Conservation (phyloP, 2,888 invertebrate genomes). For the Stenotaenia linearis region DNA sequence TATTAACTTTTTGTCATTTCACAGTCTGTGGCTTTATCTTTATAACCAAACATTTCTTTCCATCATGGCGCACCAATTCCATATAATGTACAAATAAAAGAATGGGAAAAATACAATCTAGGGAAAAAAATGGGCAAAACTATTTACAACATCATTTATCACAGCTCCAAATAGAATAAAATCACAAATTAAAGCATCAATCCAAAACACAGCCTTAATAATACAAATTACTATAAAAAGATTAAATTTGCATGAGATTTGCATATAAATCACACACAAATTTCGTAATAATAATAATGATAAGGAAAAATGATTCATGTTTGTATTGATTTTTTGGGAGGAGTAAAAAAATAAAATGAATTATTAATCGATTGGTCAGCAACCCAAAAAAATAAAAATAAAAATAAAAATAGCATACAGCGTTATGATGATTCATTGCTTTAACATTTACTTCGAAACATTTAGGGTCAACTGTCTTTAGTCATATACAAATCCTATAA, state of each 20-base stretch:
- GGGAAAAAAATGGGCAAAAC: background rate
- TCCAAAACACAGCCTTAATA: background rate
- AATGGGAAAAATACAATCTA: background rate
- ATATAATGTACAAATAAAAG: background rate
- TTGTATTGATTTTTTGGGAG: background rate
- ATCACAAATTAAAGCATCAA: slow-evolving; percentile 1
- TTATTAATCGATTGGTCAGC: background rate
- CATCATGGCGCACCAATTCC: background rate
- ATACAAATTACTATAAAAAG: background rate
- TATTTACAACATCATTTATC: background rate
- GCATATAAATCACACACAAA: too few relatives aligned
- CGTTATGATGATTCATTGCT: background rate
- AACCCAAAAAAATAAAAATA: background rate
- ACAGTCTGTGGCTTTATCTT: background rate
- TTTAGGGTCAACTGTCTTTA: slow-evolving; percentile 7
- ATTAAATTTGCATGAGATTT: too few relatives aligned
- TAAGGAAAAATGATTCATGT: background rate
- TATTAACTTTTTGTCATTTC: background rate
- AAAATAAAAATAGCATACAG: background rate
- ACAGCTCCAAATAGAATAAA: background rate
- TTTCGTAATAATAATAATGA: too few relatives aligned
- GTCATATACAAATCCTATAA: slow-evolving; percentile 2
- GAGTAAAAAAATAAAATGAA: background rate
- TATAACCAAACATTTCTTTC: background rate
- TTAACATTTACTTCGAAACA: background rate